phyloP scores from a whole-genome alignment of 2,797 vertebrate species.

The Muraenolepis orangiensis region DNA sequence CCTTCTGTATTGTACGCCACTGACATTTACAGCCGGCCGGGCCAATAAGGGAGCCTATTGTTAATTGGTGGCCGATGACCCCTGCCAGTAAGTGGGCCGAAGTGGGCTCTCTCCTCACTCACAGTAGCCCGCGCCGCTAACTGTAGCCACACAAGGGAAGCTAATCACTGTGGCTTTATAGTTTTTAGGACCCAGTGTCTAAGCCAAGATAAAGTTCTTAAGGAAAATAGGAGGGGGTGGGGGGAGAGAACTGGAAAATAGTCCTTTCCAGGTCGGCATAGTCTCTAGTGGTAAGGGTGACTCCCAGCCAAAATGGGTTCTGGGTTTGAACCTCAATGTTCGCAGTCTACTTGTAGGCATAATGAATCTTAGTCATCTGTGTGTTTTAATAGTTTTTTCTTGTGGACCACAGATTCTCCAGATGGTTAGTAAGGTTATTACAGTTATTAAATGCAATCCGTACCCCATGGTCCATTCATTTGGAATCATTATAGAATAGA shows the following conservation, averaged over 20 bases:
- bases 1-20: conserved; percentile 15
- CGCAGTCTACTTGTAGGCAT: no score
- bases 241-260: no score
- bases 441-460: not conserved
- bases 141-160: no score
- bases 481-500: not conserved
- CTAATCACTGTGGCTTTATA: no score
- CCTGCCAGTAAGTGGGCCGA: not conserved
- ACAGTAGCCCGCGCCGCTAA: not conserved
- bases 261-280: no score
- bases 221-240: no score
- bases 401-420: not conserved
- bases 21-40: conserved; percentile 46
- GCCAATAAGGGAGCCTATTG: not conserved
- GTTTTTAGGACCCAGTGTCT: not conserved
- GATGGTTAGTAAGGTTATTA: not conserved
- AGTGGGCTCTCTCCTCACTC: not conserved
- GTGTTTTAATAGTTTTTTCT: not conserved
- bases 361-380: no score
- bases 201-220: no score
- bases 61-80: not conserved
- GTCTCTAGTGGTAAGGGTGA: no score
- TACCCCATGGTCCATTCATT: not conserved
- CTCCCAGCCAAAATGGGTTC: no score
- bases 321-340: no score